Base-by-base conservation (phyloP, 23 tunicate genomes). In the Corella eumyota region DNA sequence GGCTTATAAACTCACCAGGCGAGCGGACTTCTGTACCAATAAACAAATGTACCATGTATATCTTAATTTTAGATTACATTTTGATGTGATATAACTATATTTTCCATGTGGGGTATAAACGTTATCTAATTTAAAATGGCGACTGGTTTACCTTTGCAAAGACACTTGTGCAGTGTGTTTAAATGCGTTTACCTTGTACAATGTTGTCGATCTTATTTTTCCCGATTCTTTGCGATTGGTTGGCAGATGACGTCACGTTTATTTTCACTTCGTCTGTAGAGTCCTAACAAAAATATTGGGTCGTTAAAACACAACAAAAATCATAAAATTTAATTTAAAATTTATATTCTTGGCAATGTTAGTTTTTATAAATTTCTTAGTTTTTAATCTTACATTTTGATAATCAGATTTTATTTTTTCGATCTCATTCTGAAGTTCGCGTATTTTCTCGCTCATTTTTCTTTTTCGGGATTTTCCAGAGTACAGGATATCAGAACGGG, bases 1-100 rank as follows among this genome's bases (percentile, higher is more conserved):
- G 72, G 29, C 63, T 32, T 27, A 75, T 50, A 34, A 75, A 75
- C 23, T 75, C 63, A n/a, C 81, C 60, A 20, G 81, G 81, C 25
- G 81, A 75, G n/a, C 72, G 65, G 11, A 62, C 81, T 19, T 32
- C 81, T 65, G 81, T 25, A 55, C 22, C 32, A 47, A 31, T 30
- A 29, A 9, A 17, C 20, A 45, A 65, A n/a, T n/a, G n/a, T n/a
- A n/a, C n/a, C n/a, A n/a, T n/a, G n/a, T n/a, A n/a, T n/a, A n/a
- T n/a, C n/a, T n/a, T n/a, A n/a, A n/a, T n/a, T n/a, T n/a, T n/a
- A n/a, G n/a, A n/a, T n/a, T n/a, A n/a, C n/a, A n/a, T n/a, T n/a
- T n/a, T n/a, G n/a, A n/a, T n/a, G n/a, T n/a, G n/a, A n/a, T n/a
- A n/a, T n/a, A n/a, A n/a, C n/a, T n/a, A n/a, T n/a, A n/a, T n/a